Percentiles rank a stretch among this genome's conserved stretches.
phyloP scores from a whole-genome alignment of 2,113 vertebrate species.

The Crypturellus undulatus region DNA sequence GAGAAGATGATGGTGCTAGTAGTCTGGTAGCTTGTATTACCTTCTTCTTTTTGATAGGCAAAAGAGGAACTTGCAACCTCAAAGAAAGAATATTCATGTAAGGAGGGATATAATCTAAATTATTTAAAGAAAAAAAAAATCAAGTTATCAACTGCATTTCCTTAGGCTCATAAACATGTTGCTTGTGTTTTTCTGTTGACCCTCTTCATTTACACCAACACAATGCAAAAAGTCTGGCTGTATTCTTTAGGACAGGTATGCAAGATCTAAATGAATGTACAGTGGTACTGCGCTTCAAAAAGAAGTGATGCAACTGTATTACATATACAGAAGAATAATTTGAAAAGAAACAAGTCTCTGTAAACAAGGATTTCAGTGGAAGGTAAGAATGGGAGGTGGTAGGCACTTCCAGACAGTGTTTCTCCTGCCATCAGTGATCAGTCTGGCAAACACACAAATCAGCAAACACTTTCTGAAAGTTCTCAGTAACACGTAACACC shows the following conservation, averaged over 20 bases:
- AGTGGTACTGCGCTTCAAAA: conserved; percentile 15
- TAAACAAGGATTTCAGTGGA: not conserved
- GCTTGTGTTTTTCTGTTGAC: not conserved
- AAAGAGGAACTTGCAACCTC: conserved; percentile 45
- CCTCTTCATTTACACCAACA: not conserved
- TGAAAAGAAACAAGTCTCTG: conserved; percentile 35
- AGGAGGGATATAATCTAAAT: not conserved
- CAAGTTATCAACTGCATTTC: not conserved
- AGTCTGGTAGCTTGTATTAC: conserved; percentile 54
- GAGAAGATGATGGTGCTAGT: conserved; percentile 47
- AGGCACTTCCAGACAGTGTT: not conserved
- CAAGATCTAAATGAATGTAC: conserved; percentile 10
- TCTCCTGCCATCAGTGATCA: not conserved
- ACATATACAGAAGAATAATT: not conserved
- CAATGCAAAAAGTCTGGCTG: not conserved
- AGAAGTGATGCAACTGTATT: not conserved
- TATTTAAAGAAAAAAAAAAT: not conserved
- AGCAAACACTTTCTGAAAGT: not conserved
- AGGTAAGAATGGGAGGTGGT: fast-evolving
- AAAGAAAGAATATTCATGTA: conserved; percentile 22
- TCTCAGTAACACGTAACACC: not conserved
- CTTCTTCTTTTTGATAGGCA: conserved; percentile 50
- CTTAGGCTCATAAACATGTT: not conserved
- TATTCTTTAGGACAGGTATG: not conserved
- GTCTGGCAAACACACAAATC: not conserved